Base-by-base conservation (phyloP, 2,888 invertebrate genomes). In the Lepas anatifera region DNA sequence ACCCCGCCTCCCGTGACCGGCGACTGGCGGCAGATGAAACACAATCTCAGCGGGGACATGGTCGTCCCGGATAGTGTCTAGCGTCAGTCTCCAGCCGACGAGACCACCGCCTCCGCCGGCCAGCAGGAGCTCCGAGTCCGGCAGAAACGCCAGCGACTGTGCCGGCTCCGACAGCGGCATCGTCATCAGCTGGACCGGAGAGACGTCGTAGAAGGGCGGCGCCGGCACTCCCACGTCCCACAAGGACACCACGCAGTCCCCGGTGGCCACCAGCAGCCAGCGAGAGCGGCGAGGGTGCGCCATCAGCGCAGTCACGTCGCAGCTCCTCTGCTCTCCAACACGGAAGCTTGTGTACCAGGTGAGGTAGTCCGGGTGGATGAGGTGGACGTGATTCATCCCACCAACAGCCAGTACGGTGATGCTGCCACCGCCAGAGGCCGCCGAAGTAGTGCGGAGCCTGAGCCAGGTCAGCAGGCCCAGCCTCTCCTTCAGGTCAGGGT, bases 181-280 rank as follows among this genome's bases (percentile, higher is more conserved):
- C 41, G 68, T 71, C 35, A 73, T 41, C 25, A 72, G 68, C 29
- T 70, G 70, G 16, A 68, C 48, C 25, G 72, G 70, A 1, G 69
- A 71, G 13, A 70, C 71, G 18, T 71, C 70, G 22, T 75, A 75
- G n/a, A 50, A 68, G 7, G 75, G 75, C 11, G 73, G 43, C 27
- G 63, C 43, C 41, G 74, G 73, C 25, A 69, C 69, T 0, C 75
- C 74, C 1, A 75, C 70, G 27, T 75, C 75, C 74, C 74, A 77
- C 13, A 77, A 64, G 13, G 76, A 74, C 11, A 77, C 73, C 39
- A 74, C 71, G 25, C 74, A 71, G 70, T 77, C 77, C 32, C 76
- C 75, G 69, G 75, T 75, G 13, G 76, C 77, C 43, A 76, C 76
- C 68, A 73, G 73, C 63, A 75, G 70, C 48, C 74, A 68, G 69